These are phyloP conservation scores for Brachyhypopomus occidentalis DNA, from an alignment of 2,113 vertebrate genomes.

Conservation along the genomic window DNA sequence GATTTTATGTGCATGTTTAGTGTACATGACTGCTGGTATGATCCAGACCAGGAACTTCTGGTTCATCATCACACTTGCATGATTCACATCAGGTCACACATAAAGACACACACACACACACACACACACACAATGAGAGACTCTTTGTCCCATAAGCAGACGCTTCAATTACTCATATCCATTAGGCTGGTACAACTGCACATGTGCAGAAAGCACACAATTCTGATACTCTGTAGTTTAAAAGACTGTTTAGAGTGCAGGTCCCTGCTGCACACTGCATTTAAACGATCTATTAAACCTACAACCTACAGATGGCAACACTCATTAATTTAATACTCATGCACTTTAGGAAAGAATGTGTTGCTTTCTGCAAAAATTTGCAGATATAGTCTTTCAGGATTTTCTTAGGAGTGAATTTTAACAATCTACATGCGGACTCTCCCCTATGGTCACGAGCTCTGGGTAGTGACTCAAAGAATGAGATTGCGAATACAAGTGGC, in stretches of 20 bases:
- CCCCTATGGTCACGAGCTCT: no score
- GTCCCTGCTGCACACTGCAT: constrained; percentile 29
- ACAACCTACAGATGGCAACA: constrained; percentile 34
- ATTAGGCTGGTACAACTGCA: constrained; percentile 38
- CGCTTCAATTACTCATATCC: constrained; percentile 47
- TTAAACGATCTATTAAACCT: constrained; percentile 45
- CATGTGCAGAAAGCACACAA: constrained; percentile 24
- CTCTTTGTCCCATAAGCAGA: constrained; percentile 30
- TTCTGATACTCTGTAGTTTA: constrained; percentile 8
- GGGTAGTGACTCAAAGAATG: no score
- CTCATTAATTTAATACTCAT: background rate
- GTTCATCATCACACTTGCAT: no score
- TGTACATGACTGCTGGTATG: background rate
- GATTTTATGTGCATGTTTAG: no score
- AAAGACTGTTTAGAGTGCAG: constrained; percentile 19
- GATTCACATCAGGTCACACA: no score
- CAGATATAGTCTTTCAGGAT: background rate
- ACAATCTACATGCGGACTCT: no score
- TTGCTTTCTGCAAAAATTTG: background rate
- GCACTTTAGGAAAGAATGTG: background rate
- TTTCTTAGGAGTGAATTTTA: background rate
- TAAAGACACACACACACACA: no score
- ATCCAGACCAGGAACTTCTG: background rate
- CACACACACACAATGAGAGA: background rate
- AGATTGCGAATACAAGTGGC: no score